phyloP scores from a whole-genome alignment of 64 coral and sea anemone species.

The Astreopora myriophthalma region DNA sequence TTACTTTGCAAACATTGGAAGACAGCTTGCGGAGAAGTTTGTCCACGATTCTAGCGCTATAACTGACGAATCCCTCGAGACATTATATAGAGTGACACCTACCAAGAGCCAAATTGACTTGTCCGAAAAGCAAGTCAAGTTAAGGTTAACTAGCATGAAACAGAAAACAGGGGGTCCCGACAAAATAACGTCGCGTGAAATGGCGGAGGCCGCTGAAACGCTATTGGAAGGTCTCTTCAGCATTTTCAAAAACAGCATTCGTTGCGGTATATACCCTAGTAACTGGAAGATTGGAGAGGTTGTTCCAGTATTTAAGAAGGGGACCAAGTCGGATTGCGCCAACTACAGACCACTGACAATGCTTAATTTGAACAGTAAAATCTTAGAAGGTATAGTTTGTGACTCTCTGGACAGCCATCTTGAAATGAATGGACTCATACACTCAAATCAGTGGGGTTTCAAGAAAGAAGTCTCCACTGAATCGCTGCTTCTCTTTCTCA shows the following conservation, averaged over 20 bases:
- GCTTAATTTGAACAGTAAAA: slow-evolving; percentile 38
- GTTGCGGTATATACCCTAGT: too few species aligned
- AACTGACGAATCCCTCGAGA: not conserved
- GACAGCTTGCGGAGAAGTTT: not conserved
- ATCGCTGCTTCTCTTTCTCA: too few species aligned
- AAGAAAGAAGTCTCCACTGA: too few species aligned
- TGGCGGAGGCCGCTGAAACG: not conserved
- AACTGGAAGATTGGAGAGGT: too few species aligned
- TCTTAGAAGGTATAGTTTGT: slow-evolving; percentile 7
- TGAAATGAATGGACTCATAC: not conserved
- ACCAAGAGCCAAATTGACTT: not conserved
- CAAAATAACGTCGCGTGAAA: not conserved
- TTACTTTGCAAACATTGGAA: not conserved
- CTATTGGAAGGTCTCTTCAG: too few species aligned
- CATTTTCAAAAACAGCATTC: too few species aligned
- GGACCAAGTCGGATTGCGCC: too few species aligned
- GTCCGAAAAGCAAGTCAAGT: not conserved
- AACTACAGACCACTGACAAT: slow-evolving; percentile 43
- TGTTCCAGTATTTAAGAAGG: too few species aligned
- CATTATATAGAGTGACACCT: not conserved
- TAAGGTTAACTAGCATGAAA: not conserved
- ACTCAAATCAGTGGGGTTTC: slow-evolving; percentile 41
- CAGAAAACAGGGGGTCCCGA: not conserved
- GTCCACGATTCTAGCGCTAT: not conserved
- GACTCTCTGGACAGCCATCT: slow-evolving; percentile 34